phyloP scores from a whole-genome alignment of 2,888 invertebrate species.

The Morpho deidamia region DNA sequence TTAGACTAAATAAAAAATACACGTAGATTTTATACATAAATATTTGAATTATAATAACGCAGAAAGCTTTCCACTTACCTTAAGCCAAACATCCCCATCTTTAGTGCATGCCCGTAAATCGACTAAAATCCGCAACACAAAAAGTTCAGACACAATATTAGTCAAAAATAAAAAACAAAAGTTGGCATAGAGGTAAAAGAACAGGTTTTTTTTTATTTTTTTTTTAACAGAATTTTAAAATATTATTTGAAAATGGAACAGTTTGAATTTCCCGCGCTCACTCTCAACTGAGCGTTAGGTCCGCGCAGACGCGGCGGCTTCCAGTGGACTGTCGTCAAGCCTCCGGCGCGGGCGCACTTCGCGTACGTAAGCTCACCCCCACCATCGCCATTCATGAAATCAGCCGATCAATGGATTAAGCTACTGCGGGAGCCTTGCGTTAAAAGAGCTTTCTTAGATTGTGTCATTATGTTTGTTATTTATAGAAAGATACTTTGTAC shows the following conservation, averaged over 20 bases:
- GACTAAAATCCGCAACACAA: slow-evolving; percentile 39
- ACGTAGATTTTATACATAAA: too few relatives aligned
- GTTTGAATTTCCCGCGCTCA: slow-evolving; percentile 54
- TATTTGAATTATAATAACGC: background rate
- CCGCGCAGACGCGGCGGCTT: slow-evolving; percentile 53
- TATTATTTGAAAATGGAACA: slow-evolving; percentile 11
- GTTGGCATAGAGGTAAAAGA: slow-evolving; percentile 18
- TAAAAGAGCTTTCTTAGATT: background rate
- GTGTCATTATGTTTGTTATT: background rate
- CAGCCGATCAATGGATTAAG: slow-evolving; percentile 45
- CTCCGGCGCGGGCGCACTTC: slow-evolving; percentile 52
- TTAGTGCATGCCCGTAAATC: slow-evolving; percentile 58
- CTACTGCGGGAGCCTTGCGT: slow-evolving; percentile 18
- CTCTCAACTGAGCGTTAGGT: slow-evolving; percentile 30
- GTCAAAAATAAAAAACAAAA: slow-evolving; percentile 21
- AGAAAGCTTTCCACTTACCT: slow-evolving; percentile 39
- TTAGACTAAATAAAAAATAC: too few relatives aligned
- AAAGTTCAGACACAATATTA: slow-evolving; percentile 41
- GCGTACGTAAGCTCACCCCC: slow-evolving; percentile 38
- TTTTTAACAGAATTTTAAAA: background rate
- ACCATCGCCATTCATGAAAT: slow-evolving; percentile 67
- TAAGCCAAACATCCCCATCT: slow-evolving; percentile 57
- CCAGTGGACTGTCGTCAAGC: slow-evolving; percentile 43
- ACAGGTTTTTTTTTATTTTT: background rate
- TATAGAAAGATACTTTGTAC: too few relatives aligned